Percentiles rank a stretch among this genome's conserved stretches.
These are phyloP conservation scores for Platalea minor DNA, from an alignment of 2,797 vertebrate species.

Conservation along the genomic window DNA sequence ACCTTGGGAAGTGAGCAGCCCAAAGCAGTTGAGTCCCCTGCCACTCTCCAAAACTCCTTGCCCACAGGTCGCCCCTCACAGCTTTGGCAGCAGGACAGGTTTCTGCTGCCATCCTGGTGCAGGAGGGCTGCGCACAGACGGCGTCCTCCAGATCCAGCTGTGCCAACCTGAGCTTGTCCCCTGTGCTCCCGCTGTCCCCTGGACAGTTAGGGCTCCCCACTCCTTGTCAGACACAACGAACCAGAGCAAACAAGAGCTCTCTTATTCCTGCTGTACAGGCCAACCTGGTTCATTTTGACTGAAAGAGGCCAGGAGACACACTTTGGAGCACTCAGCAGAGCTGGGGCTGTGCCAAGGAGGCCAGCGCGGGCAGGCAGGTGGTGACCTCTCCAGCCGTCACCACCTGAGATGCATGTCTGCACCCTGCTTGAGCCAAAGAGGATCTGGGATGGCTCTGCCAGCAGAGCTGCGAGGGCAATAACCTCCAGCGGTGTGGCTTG, in stretches of 20 bases:
- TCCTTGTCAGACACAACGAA: not conserved
- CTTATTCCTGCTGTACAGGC: not conserved
- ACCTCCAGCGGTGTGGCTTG: slow-evolving; percentile 14
- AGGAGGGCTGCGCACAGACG: not conserved
- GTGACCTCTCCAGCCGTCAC: not conserved
- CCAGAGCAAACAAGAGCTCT: not conserved
- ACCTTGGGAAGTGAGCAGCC: not conserved
- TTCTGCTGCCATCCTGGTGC: not conserved
- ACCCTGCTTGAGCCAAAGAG: not conserved
- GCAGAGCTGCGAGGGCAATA: not conserved
- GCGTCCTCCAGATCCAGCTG: not conserved
- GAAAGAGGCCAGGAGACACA: not conserved
- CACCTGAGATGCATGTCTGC: not conserved
- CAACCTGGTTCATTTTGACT: not conserved
- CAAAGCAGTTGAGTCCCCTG: not conserved
- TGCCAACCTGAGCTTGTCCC: not conserved
- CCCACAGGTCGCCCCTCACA: accelerated
- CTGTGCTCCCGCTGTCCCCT: not conserved
- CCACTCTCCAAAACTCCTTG: not conserved
- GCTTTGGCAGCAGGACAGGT: not conserved
- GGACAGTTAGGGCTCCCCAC: not conserved
- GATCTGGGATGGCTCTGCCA: not conserved
- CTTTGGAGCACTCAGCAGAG: not conserved
- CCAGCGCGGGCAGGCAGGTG: not conserved
- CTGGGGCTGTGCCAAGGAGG: not conserved